Conservation (phyloP, 2,797 vertebrate species). For the Esox masquinongy region DNA sequence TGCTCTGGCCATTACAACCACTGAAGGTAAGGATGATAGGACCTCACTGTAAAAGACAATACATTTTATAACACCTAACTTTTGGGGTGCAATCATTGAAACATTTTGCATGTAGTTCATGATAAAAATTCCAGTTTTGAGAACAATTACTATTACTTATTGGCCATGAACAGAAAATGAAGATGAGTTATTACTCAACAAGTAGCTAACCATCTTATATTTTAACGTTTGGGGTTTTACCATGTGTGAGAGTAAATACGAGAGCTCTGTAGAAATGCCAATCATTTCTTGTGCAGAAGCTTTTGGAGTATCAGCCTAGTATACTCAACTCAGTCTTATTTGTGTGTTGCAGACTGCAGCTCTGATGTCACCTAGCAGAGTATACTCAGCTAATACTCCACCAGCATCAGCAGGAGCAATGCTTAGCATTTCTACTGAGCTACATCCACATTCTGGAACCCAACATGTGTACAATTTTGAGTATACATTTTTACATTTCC, state of each 20-base stretch:
- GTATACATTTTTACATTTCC: too few species aligned
- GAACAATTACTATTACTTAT: not conserved
- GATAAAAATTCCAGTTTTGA: not conserved
- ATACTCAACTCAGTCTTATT: too few species aligned
- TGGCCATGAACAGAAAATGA: not conserved
- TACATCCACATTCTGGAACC: too few species aligned
- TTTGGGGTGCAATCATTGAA: not conserved
- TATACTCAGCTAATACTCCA: too few species aligned
- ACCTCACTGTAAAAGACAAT: not conserved
- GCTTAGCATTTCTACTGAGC: too few species aligned
- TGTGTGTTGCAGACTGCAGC: too few species aligned
- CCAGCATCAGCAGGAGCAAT: too few species aligned
- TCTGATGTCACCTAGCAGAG: too few species aligned
- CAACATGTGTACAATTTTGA: too few species aligned
- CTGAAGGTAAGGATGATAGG: conserved; percentile 62
- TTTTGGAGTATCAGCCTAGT: too few species aligned
- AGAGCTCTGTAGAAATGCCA: not conserved
- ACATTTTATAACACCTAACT: not conserved
- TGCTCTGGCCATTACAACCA: conserved; percentile 47
- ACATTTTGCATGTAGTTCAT: not conserved
- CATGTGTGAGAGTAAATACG: not conserved
- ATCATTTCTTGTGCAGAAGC: too few species aligned
- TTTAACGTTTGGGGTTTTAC: not conserved
- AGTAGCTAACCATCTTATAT: not conserved
- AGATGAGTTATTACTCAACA: not conserved